These are phyloP conservation scores for Hypotaenidia okinawae DNA, from an alignment of 2,797 vertebrate species.

Conservation along the genomic window DNA sequence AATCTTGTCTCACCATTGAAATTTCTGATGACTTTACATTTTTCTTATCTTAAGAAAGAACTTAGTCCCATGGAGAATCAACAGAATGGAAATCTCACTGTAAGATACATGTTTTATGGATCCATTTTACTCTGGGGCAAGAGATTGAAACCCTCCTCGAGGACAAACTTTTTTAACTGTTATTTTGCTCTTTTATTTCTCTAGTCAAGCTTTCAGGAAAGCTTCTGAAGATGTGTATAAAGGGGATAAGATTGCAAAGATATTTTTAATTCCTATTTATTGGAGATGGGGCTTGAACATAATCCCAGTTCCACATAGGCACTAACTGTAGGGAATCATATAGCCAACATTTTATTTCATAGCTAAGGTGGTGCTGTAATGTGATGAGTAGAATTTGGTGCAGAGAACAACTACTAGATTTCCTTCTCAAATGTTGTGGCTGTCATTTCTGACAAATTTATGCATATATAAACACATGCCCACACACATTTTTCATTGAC, in stretches of 20 bases:
- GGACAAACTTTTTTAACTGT: not conserved
- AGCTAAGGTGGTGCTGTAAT: not conserved
- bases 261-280: not conserved
- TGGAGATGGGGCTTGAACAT: not conserved
- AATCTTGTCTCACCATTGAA: not conserved
- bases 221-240: not conserved
- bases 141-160: not conserved
- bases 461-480: not conserved
- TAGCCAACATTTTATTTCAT: not conserved
- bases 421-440: not conserved
- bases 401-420: not conserved
- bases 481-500: not conserved
- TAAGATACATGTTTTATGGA: not conserved
- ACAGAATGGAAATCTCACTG: not conserved
- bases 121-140: not conserved
- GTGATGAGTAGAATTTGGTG: not conserved
- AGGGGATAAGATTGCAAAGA: not conserved
- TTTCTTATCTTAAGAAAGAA: not conserved
- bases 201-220: not conserved
- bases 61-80: not conserved
- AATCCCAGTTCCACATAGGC: not conserved
- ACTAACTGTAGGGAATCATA: not conserved
- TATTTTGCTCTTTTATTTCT: not conserved
- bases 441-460: conserved; percentile 18
- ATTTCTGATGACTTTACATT: not conserved